Conservation (phyloP, 2,113 vertebrate species). For the Lasiurus cinereus region DNA sequence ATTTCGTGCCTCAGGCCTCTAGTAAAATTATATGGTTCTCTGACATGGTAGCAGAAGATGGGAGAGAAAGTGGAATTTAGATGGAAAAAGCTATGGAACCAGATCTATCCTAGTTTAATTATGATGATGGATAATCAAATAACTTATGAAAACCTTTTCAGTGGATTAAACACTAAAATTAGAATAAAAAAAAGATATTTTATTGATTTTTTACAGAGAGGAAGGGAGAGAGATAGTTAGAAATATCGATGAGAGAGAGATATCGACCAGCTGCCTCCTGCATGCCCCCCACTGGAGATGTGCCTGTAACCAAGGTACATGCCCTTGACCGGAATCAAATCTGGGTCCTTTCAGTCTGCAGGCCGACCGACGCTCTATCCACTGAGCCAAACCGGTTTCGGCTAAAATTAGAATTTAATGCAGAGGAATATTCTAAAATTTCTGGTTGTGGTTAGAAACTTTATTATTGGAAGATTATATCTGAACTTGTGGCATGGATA, state of each 20-base stretch:
- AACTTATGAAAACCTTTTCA: not conserved
- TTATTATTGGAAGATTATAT: slow-evolving; percentile 1
- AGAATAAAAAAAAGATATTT: not conserved
- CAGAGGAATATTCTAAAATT: slow-evolving; percentile 6
- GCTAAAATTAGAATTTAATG: slow-evolving; percentile 16
- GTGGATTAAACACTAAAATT: slow-evolving; percentile 23
- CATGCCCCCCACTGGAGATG: no score
- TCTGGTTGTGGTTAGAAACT: not conserved
- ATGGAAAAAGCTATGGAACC: not conserved
- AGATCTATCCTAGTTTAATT: not conserved
- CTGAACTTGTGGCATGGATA: not conserved
- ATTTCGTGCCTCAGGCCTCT: no score
- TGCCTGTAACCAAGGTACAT: no score
- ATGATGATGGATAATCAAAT: slow-evolving; percentile 23
- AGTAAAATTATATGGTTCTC: slow-evolving; percentile 27
- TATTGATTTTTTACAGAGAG: no score
- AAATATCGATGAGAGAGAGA: no score
- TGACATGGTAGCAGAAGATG: not conserved
- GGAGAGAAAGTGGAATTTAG: slow-evolving; percentile 12
- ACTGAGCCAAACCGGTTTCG: no score
- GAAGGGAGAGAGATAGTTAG: no score
- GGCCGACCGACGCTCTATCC: no score
- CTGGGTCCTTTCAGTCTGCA: no score
- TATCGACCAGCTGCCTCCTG: no score
- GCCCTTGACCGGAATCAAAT: no score